Evolutionary conservation across 2,797 vertebrate genomes (phyloP).

Genomic region (Anas flavirostris): DNA sequence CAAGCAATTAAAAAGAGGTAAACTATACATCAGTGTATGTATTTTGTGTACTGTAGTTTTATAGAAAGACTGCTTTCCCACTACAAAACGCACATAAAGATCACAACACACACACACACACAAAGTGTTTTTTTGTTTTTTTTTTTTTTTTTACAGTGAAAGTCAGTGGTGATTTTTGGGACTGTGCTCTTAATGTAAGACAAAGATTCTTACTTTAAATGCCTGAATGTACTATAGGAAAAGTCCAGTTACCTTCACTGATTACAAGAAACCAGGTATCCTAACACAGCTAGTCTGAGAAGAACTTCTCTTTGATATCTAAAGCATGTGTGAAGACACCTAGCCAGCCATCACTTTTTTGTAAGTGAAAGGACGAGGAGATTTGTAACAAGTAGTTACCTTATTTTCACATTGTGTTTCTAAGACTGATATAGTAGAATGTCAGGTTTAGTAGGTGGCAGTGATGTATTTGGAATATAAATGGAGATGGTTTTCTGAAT

Average conservation of each 20-base stretch:
- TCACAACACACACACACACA: no score
- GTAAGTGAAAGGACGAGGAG: background rate
- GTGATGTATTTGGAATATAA: background rate
- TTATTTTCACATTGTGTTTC: background rate
- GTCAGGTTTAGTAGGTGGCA: background rate
- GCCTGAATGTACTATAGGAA: background rate
- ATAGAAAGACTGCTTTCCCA: background rate
- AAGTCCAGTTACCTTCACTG: background rate
- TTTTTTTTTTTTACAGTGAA: background rate
- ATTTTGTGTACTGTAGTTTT: background rate
- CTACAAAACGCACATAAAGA: conserved; percentile 27
- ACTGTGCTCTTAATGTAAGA: background rate
- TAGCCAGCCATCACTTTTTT: background rate
- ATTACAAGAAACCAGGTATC: background rate
- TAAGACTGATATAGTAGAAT: background rate
- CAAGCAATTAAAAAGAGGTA: background rate
- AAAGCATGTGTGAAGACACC: background rate
- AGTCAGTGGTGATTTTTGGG: background rate
- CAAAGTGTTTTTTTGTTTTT: no score
- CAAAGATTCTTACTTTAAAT: background rate
- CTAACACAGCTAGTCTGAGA: background rate
- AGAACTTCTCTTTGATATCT: background rate
- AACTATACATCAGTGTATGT: background rate
- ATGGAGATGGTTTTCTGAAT: background rate
- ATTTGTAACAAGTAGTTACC: background rate